Percentiles rank a stretch among this genome's conserved stretches.
Evolutionary conservation across 2,113 vertebrate genomes (phyloP).

Genomic region (Ia io): DNA sequence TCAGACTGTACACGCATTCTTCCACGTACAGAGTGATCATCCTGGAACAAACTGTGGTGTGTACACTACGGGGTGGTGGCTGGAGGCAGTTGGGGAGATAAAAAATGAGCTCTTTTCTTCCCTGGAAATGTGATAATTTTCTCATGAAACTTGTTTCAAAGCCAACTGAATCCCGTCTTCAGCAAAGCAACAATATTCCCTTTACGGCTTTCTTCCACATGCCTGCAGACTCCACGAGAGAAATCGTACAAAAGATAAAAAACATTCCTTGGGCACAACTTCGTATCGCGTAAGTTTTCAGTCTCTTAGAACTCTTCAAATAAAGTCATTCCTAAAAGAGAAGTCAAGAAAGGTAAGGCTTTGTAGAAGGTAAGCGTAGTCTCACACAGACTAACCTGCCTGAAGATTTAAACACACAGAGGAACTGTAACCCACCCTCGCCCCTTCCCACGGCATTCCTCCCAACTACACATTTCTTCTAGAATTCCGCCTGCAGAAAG

Average conservation of each 20-base stretch:
- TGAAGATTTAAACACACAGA: neutral
- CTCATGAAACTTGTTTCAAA: slow-evolving; percentile 30
- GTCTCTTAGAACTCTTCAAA: slow-evolving; percentile 72
- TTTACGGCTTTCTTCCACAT: neutral
- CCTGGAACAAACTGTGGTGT: neutral
- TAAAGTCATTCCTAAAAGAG: slow-evolving; percentile 72
- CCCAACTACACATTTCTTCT: neutral
- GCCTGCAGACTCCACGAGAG: neutral
- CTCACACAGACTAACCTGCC: neutral
- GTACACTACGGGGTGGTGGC: too few species aligned
- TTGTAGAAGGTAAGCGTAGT: neutral
- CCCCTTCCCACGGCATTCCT: neutral
- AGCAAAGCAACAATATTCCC: neutral
- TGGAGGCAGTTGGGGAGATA: neutral
- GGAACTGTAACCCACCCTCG: accelerated
- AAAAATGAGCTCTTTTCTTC: slow-evolving; percentile 1
- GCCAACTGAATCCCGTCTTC: slow-evolving; percentile 19
- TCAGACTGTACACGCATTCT: neutral
- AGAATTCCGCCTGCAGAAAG: neutral
- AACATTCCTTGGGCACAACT: slow-evolving; percentile 58
- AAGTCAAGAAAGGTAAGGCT: slow-evolving; percentile 54
- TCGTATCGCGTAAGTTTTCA: slow-evolving; percentile 51
- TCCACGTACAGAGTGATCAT: neutral
- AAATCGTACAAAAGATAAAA: slow-evolving; percentile 56
- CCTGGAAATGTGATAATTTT: neutral